Percentiles rank a stretch among this genome's conserved stretches.
Evolutionary conservation across 2,113 vertebrate genomes (phyloP).

Genomic region (Odobenus rosmarus): DNA sequence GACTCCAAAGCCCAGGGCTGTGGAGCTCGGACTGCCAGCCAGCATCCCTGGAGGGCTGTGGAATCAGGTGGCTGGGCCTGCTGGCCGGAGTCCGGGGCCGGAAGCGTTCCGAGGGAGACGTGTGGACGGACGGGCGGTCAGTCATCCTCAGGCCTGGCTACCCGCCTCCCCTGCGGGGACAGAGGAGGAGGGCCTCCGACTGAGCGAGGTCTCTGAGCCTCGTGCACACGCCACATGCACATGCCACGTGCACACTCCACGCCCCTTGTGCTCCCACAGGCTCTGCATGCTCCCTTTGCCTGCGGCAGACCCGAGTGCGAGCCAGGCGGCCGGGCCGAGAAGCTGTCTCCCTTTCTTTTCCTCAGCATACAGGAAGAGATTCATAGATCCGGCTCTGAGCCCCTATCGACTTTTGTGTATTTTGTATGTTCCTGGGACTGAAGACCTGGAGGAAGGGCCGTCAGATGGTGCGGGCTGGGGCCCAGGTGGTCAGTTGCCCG

Average conservation of each 20-base stretch:
- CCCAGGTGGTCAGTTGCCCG: not conserved
- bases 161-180: not conserved
- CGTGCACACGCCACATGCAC: too few species aligned
- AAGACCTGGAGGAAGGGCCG: not conserved
- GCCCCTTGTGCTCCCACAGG: too few species aligned
- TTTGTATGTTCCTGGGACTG: not conserved
- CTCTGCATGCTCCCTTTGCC: too few species aligned
- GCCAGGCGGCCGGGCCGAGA: accelerated
- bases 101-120: not conserved
- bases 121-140: not conserved
- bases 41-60: not conserved
- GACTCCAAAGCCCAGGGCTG: not conserved
- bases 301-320: not conserved
- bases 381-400: not conserved
- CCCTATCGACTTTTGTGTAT: not conserved
- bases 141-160: too few species aligned
- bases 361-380: not conserved
- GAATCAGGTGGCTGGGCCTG: not conserved
- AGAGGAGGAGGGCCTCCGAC: not conserved
- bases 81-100: not conserved
- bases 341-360: not conserved
- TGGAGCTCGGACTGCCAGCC: too few species aligned
- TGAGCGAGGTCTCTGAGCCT: too few species aligned
- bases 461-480: not conserved
- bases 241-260: too few species aligned